Evolutionary conservation across 2,113 vertebrate species (phyloP).

Genomic region (Dendropsophus ebraccatus): DNA sequence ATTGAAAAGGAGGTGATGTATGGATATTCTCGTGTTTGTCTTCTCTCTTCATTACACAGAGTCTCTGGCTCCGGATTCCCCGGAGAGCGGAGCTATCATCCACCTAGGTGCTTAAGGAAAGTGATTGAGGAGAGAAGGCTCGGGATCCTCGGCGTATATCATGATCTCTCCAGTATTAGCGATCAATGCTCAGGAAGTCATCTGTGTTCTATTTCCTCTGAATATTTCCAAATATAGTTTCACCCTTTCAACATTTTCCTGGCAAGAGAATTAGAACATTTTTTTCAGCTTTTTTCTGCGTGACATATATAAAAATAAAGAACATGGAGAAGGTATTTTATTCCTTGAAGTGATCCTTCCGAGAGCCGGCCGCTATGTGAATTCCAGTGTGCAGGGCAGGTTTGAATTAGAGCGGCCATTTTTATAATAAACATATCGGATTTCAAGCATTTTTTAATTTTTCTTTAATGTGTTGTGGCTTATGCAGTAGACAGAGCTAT

Average conservation of each 20-base stretch:
- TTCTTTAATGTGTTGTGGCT: slow-evolving; percentile 30
- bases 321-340: slow-evolving; percentile 25
- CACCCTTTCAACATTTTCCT: slow-evolving; percentile 52
- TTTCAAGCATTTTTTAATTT: slow-evolving; percentile 21
- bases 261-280: slow-evolving; percentile 38
- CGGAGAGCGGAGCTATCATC: not conserved
- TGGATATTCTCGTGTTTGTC: not conserved
- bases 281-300: not conserved
- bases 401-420: slow-evolving; percentile 13
- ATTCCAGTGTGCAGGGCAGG: not conserved
- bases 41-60: not conserved
- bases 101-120: not conserved
- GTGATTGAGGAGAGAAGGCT: not conserved
- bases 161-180: not conserved
- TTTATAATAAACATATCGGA: slow-evolving; percentile 42
- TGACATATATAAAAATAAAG: slow-evolving; percentile 44
- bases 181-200: slow-evolving; percentile 36
- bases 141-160: not conserved
- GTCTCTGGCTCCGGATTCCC: not conserved
- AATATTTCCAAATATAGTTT: slow-evolving; percentile 37
- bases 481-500: slow-evolving; percentile 26
- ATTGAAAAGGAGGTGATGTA: not conserved
- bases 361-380: not conserved
- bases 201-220: slow-evolving; percentile 40
- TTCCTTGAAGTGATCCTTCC: slow-evolving; percentile 25